These are phyloP conservation scores for Rhabdophis nuchalis DNA, from an alignment of 2,797 vertebrate species.

Conservation along the genomic window DNA sequence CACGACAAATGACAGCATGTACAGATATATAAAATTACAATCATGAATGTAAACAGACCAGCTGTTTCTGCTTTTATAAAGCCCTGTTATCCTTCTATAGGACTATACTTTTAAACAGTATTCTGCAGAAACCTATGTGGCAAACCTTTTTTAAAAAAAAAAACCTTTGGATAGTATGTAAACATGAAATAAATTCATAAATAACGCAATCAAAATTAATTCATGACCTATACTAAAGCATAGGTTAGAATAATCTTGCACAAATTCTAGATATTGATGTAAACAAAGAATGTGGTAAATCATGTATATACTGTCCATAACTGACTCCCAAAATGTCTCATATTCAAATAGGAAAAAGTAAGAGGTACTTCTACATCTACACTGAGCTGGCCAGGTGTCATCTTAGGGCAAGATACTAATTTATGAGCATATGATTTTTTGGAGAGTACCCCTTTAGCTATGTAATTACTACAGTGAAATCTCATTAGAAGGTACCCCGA, in stretches of 20 bases:
- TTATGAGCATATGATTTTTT: constrained; percentile 39
- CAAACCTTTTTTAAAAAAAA: constrained; percentile 55
- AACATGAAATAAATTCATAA: constrained; percentile 53
- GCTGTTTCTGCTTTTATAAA: constrained; percentile 47
- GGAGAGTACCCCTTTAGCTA: constrained; percentile 26
- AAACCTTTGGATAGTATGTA: constrained; percentile 52
- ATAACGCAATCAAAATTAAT: neutral
- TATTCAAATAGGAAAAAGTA: constrained; percentile 61
- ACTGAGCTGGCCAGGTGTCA: constrained; percentile 30
- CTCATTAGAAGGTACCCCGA: neutral
- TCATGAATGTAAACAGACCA: constrained; percentile 44
- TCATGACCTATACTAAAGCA: constrained; percentile 42
- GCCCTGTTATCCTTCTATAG: constrained; percentile 28
- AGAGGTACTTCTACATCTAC: constrained; percentile 26
- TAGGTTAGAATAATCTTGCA: constrained; percentile 35
- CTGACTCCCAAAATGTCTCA: constrained; percentile 50
- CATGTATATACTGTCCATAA: constrained; percentile 41
- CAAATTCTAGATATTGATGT: constrained; percentile 46
- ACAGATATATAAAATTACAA: constrained; percentile 53
- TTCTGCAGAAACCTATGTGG: constrained; percentile 53
- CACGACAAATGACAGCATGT: constrained; percentile 4
- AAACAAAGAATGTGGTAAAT: constrained; percentile 55
- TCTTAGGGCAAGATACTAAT: constrained; percentile 28
- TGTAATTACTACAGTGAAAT: constrained; percentile 6
- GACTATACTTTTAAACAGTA: constrained; percentile 23